These are phyloP conservation scores for Anoplolepis gracilipes DNA, from an alignment of 1,140 invertebrate species.

Conservation along the genomic window DNA sequence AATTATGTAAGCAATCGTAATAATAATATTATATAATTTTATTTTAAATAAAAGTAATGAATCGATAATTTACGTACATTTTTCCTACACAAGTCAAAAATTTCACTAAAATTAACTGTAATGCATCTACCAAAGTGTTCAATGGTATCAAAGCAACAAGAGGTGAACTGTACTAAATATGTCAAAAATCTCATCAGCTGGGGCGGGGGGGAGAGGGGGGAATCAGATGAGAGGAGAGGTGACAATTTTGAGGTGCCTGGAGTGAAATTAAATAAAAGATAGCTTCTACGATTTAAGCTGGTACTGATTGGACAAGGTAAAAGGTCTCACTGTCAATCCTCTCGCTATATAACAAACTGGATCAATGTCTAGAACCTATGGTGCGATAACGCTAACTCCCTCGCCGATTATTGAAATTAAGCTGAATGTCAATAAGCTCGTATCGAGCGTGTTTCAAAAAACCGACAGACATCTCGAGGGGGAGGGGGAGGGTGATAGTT, in stretches of 20 bases:
- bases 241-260: not conserved
- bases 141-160: not conserved
- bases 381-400: constrained; percentile 53
- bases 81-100: no score
- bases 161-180: not conserved
- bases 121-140: not conserved
- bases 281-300: no score
- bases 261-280: constrained; percentile 67
- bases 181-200: not conserved
- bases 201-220: not conserved
- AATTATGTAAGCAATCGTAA: no score
- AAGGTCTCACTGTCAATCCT: not conserved
- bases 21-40: no score
- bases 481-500: not conserved
- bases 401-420: not conserved
- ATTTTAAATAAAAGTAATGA: no score
- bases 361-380: constrained; percentile 72
- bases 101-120: no score
- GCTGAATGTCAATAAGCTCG: not conserved
- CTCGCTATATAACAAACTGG: constrained; percentile 68
- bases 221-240: not conserved
- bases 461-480: not conserved
- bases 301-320: no score
- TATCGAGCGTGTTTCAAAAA: not conserved
- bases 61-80: no score